Evolutionary conservation across 1,140 invertebrate genomes (phyloP).

Genomic region (Drosophila subpulchrella): DNA sequence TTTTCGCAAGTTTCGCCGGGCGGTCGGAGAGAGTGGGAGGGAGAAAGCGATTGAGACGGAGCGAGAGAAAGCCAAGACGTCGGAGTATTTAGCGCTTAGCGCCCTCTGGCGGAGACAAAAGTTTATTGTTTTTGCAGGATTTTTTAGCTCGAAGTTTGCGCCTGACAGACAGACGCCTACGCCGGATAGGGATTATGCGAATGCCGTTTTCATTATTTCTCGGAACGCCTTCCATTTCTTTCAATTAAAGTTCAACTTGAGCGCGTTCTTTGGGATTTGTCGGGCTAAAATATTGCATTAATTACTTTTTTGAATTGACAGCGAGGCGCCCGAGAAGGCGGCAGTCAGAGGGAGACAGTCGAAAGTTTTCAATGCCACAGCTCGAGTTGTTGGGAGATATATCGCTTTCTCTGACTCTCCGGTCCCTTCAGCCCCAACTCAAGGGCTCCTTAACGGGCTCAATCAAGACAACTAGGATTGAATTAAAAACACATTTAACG

Average conservation of each 20-base stretch:
- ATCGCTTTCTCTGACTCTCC: background rate
- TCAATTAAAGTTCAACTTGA: slow-evolving; percentile 56
- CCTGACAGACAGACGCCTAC: slow-evolving; percentile 62
- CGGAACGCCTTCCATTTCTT: slow-evolving; percentile 40
- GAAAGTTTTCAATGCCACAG: slow-evolving; percentile 4
- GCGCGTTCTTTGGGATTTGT: slow-evolving; percentile 46
- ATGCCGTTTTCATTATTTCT: slow-evolving; percentile 62
- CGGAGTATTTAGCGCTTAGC: slow-evolving; percentile 60
- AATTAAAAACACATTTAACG: slow-evolving; percentile 70
- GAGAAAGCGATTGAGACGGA: slow-evolving; percentile 8
- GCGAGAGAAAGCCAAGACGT: slow-evolving; percentile 19
- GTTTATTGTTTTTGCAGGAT: slow-evolving; percentile 56
- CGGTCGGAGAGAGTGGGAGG: slow-evolving; percentile 1
- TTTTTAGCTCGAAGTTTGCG: slow-evolving; percentile 56
- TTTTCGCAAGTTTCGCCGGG: slow-evolving; percentile 69
- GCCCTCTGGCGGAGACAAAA: slow-evolving; percentile 55
- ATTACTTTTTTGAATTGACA: slow-evolving; percentile 64
- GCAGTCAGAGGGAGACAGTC: slow-evolving; percentile 3
- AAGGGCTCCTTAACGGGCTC: slow-evolving; percentile 19
- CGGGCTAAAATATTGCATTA: slow-evolving; percentile 59
- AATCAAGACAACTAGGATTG: slow-evolving; percentile 35
- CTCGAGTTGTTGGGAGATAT: slow-evolving; percentile 4
- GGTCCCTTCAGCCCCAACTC: slow-evolving; percentile 1
- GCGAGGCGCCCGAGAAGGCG: background rate
- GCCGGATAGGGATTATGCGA: slow-evolving; percentile 54